Evolutionary conservation across 2,797 vertebrate genomes (phyloP), one percentile per base, ranked within the genome.

Genomic region (Rhynchonycteris naso): DNA sequence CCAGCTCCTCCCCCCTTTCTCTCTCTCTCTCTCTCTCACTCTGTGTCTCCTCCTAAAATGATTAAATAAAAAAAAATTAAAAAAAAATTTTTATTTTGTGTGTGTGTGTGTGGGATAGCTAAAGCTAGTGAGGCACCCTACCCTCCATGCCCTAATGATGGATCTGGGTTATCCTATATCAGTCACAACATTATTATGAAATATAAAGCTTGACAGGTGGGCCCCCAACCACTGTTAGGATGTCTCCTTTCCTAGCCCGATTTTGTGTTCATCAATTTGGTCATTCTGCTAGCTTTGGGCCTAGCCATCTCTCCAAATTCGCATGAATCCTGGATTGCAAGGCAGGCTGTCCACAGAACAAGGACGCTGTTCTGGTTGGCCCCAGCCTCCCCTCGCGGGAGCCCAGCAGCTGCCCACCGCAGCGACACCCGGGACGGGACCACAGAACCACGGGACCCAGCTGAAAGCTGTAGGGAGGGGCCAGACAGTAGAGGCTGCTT

Each of bases 51-150:
- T n/a, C n/a, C n/a, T n/a, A n/a, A n/a, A n/a, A n/a, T n/a, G n/a
- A n/a, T n/a, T n/a, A n/a, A n/a, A n/a, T n/a, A n/a, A n/a, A n/a
- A n/a, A n/a, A n/a, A n/a, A n/a, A n/a, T n/a, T n/a, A n/a, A n/a
- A 93, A 78, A 91, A 88, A 59, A 38, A 78, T 38, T 72, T n/a
- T 33, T 79, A 24, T 52, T 91, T 61, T 83, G 81, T 47, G 33
- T 50, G 69, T 43, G 10, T 12, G 4, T 43, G 38, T 4, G 38
- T 2, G 9, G 5, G 15, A 7, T 11, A 26, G 26, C 26, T 78
- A 78, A 90, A 87, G 52, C 35, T 71, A 56, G 38, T 28, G 68
- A 85, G 79, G 30, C 18, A 76, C 58, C 35, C 16, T 15, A 4
- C 61, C 30, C 35, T 78, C 82, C 28, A 18, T 6, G 6, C 19